phyloP scores from a whole-genome alignment of 2,113 vertebrate genomes.

The Takifugu bimaculatus region DNA sequence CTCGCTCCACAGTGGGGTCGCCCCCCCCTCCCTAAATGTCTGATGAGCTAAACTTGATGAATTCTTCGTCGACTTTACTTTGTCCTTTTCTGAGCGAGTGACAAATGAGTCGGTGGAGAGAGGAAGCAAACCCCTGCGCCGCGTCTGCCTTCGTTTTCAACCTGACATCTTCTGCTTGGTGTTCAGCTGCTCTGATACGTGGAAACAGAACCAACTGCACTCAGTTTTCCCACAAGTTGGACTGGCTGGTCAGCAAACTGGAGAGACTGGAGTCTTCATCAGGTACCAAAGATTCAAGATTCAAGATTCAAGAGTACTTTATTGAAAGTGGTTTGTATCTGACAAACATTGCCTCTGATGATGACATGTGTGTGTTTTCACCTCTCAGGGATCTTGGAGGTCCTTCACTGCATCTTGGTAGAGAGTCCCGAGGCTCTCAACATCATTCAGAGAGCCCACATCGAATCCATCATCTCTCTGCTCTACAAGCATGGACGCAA shows the following conservation, averaged over 20 bases:
- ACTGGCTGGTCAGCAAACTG: conserved; percentile 96
- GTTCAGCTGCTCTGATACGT: conserved; percentile 87
- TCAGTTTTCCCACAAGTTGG: conserved; percentile 91
- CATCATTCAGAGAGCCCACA: conserved; percentile 89
- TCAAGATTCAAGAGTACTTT: too few species aligned
- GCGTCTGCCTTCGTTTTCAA: not conserved
- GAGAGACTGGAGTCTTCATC: conserved; percentile 95
- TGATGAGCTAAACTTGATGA: conserved; percentile 35
- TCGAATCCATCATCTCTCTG: conserved; percentile 93
- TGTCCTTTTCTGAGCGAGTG: conserved; percentile 1
- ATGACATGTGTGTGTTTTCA: conserved; percentile 11
- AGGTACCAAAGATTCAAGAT: conserved; percentile 69
- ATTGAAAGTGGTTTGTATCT: too few species aligned
- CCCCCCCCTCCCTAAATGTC: conserved; percentile 30
- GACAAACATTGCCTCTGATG: not conserved
- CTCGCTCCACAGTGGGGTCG: too few species aligned
- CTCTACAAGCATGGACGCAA: conserved; percentile 95
- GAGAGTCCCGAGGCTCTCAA: conserved; percentile 97
- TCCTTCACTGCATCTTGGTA: conserved; percentile 89
- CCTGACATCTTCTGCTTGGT: conserved; percentile 5
- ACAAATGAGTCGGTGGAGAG: conserved; percentile 37
- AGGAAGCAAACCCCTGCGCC: not conserved
- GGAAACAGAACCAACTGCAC: conserved; percentile 96
- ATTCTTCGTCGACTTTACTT: conserved; percentile 25
- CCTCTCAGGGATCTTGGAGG: conserved; percentile 88